These are phyloP conservation scores for Carassius gibelio DNA, from an alignment of 2,113 vertebrate genomes.

Conservation along the genomic window DNA sequence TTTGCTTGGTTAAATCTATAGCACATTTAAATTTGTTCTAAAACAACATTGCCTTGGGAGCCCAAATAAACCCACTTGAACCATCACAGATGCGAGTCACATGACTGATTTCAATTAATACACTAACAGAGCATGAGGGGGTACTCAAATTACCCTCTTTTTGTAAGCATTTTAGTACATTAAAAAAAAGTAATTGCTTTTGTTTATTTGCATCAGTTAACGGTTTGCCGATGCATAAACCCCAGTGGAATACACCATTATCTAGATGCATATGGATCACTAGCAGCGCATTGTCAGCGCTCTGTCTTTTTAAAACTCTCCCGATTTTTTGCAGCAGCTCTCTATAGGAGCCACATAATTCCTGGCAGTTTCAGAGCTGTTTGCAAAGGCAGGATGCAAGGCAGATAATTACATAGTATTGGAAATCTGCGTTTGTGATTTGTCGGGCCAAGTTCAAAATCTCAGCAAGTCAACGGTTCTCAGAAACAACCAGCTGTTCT, in stretches of 20 bases:
- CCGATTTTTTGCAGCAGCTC: not conserved
- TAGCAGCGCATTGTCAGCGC: not conserved
- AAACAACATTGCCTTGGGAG: not conserved
- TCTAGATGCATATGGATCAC: not conserved
- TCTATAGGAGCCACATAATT: not conserved
- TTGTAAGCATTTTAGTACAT: not conserved
- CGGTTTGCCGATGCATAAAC: not conserved
- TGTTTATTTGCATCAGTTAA: conserved; percentile 17
- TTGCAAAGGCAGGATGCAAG: not conserved
- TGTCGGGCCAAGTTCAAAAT: conserved; percentile 2
- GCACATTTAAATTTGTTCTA: not conserved
- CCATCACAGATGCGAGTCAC: not conserved
- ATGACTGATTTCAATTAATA: not conserved
- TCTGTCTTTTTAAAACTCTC: conserved; percentile 5
- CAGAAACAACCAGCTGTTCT: not conserved
- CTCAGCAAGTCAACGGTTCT: not conserved
- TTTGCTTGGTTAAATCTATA: not conserved
- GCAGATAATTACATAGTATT: not conserved
- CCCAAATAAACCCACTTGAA: not conserved
- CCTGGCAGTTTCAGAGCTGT: conserved; percentile 10
- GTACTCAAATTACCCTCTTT: conserved; percentile 3
- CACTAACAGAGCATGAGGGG: not conserved
- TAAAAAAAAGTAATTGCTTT: conserved; percentile 16
- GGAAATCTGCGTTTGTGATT: not conserved
- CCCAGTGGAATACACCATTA: conserved; percentile 3